These are phyloP conservation scores for Lasioglossum zephyrum DNA, from an alignment of 2,888 invertebrate species.

Conservation along the genomic window DNA sequence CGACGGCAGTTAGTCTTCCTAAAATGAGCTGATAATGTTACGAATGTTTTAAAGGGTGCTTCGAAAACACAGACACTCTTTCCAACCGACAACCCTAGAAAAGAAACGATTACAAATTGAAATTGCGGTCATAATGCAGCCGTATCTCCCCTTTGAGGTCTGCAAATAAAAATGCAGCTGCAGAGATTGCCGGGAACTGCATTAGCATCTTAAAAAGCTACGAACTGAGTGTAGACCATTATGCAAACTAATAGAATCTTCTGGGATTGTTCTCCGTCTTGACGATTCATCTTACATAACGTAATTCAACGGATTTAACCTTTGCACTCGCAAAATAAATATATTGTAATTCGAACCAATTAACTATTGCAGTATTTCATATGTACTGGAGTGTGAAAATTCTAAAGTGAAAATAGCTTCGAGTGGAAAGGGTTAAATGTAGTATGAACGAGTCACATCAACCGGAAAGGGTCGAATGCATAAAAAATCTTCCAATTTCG, in stretches of 20 bases:
- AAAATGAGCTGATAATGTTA: conserved; percentile 22
- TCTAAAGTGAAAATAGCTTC: too few species aligned
- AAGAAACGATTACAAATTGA: not conserved
- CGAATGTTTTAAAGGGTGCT: not conserved
- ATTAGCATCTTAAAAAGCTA: conserved; percentile 1
- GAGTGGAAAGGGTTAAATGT: too few species aligned
- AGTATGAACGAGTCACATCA: too few species aligned
- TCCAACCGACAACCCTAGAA: not conserved
- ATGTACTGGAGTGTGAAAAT: too few species aligned
- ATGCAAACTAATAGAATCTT: not conserved
- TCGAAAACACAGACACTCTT: not conserved
- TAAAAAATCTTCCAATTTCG: not conserved
- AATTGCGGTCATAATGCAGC: not conserved
- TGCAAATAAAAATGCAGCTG: not conserved
- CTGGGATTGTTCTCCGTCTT: not conserved
- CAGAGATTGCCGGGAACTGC: not conserved
- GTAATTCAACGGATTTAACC: not conserved
- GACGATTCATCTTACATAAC: not conserved
- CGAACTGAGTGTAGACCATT: not conserved
- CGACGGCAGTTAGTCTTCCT: not conserved
- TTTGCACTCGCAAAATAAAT: not conserved
- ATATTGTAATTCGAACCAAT: not conserved
- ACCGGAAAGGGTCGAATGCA: not conserved
- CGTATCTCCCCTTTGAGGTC: not conserved
- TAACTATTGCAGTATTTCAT: too few species aligned